Evolutionary conservation across 2,888 invertebrate species (phyloP), one percentile per base, ranked within the genome.

Genomic region (Hypomecis atomaria): DNA sequence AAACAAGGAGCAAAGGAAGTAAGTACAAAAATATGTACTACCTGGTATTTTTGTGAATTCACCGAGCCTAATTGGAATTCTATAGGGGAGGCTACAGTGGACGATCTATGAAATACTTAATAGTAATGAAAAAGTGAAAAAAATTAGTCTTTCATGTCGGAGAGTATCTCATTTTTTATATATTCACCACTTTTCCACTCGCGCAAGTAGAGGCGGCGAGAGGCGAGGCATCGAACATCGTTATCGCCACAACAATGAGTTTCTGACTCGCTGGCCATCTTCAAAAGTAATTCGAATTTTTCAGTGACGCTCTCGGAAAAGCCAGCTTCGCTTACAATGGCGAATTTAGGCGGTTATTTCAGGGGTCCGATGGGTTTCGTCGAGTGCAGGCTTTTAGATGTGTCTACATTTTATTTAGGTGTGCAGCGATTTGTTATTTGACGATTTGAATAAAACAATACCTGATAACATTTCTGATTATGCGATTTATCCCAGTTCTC

Each of bases 231-330:
- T 81, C 83, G 84, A 78, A 79, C 81, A 79, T 79, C 84, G 87
- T 85, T 92, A 91, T 92, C 92, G 82, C 67, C 40, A 83, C 78
- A 89, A 92, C 92, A 92, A 92, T 91, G 90, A 86, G 78, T 90
- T 92, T 91, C 91, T 91, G 91, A 85, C 86, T 91, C 71, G 84
- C 82, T 88, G 86, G 81, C 77, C 84, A 86, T 87, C 87, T 87
- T 88, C 86, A 84, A 87, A 87, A 83, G 85, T 84, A 84, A 87
- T 87, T 84, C 84, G 83, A 78, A 87, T 88, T 88, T 88, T 88
- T 87, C 87, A 86, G 82, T 77, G 81, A 70, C 72, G 74, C 64
- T 57, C 60, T 56, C 61, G 63, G 62, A 58, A 61, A 65, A 50
- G 59, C 60, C 52, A 58, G 50, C 47, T 40, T 48, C 55, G 56